Percentiles rank a stretch among this genome's conserved stretches.
Evolutionary conservation across 2,113 vertebrate species (phyloP).

Genomic region (Apodemus sylvaticus): DNA sequence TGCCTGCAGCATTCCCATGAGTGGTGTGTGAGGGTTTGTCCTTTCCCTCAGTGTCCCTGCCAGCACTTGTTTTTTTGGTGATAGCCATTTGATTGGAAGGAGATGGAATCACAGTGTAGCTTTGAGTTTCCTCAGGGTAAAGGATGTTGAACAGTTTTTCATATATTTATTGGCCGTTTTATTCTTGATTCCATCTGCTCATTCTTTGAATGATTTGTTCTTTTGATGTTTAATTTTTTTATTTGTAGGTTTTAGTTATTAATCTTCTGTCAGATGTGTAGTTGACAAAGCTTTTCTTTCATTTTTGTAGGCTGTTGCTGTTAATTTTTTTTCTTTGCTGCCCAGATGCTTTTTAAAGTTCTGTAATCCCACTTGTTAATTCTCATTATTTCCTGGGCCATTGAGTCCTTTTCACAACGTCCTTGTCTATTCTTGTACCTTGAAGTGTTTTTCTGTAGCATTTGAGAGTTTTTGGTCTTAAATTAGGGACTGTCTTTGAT

Average conservation of each 20-base stretch:
- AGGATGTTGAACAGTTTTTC: background rate
- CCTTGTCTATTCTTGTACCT: background rate
- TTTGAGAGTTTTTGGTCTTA: background rate
- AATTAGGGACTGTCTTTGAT: background rate
- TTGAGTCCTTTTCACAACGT: background rate
- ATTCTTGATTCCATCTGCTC: background rate
- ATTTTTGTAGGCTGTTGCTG: background rate
- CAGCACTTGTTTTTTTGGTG: background rate
- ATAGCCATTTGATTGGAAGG: background rate
- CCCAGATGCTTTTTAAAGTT: background rate
- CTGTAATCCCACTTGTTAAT: background rate
- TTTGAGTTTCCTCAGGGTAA: background rate
- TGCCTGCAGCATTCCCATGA: too few species aligned
- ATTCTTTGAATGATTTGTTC: background rate
- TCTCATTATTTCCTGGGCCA: background rate
- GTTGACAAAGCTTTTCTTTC: background rate
- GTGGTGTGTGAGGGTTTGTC: background rate
- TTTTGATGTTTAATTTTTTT: background rate
- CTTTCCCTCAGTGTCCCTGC: background rate
- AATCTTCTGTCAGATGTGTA: background rate
- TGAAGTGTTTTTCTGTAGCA: background rate
- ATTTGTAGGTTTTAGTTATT: background rate
- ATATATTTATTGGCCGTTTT: background rate
- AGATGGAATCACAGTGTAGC: background rate
- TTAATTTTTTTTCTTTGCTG: background rate